Evolutionary conservation across 1,140 invertebrate genomes (phyloP).

Genomic region (Globodera ellingtonae): DNA sequence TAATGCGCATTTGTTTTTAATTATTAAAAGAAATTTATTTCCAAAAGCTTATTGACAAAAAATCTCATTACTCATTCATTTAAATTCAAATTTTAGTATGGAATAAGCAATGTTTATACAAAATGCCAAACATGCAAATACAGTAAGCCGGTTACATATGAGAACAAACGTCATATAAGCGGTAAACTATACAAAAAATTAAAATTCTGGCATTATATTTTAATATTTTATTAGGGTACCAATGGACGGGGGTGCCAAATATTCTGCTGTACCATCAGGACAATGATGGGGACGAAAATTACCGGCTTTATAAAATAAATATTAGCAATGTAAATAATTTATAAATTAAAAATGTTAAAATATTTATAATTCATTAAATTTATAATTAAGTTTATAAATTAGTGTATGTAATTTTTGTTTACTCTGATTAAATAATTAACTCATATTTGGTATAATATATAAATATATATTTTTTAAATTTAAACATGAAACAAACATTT

Average conservation of each 20-base stretch:
- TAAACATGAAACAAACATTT: constrained; percentile 8
- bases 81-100: constrained; percentile 18
- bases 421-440: background rate
- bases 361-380: too few relatives aligned
- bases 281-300: constrained; percentile 54
- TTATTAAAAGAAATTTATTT: too few relatives aligned
- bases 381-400: too few relatives aligned
- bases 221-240: constrained; percentile 44
- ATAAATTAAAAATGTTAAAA: background rate
- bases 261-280: constrained; percentile 50
- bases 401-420: too few relatives aligned
- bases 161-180: constrained; percentile 49
- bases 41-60: too few relatives aligned
- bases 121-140: constrained; percentile 53
- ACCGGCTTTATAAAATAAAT: constrained; percentile 48
- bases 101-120: constrained; percentile 52
- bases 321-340: constrained; percentile 42
- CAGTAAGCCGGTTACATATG: constrained; percentile 51
- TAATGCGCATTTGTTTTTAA: too few relatives aligned
- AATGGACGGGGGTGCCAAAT: constrained; percentile 55
- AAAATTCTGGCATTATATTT: background rate
- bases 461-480: background rate
- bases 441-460: background rate
- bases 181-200: constrained; percentile 25
- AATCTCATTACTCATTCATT: background rate